These are phyloP conservation scores for Sinonovacula constricta DNA, from an alignment of 1,140 invertebrate genomes.

Conservation along the genomic window DNA sequence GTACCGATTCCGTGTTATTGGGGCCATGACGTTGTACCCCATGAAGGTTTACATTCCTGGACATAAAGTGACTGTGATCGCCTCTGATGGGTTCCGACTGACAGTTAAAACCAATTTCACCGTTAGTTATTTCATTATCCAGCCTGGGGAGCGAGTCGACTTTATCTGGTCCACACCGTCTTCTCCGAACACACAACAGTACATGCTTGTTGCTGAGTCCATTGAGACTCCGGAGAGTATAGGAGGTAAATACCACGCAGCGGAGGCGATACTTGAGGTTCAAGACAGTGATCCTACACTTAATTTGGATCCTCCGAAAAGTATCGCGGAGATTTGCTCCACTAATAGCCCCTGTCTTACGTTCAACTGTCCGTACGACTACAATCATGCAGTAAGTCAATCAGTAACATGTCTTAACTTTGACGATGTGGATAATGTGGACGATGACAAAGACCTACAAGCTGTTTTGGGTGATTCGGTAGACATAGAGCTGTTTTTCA, in stretches of 20 bases:
- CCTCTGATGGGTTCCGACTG: slow-evolving; percentile 88
- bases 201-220: slow-evolving; percentile 83
- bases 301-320: slow-evolving; percentile 20
- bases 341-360: slow-evolving; percentile 17
- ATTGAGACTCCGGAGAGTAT: slow-evolving; percentile 52
- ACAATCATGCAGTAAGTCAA: background rate
- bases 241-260: slow-evolving; percentile 25
- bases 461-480: background rate
- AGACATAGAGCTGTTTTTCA: slow-evolving; percentile 36
- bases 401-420: slow-evolving; percentile 35
- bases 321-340: slow-evolving; percentile 10
- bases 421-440: slow-evolving; percentile 36
- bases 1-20: slow-evolving; percentile 58
- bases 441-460: slow-evolving; percentile 6
- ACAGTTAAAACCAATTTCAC: slow-evolving; percentile 82
- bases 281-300: background rate
- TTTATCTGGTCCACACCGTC: slow-evolving; percentile 85
- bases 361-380: slow-evolving; percentile 59
- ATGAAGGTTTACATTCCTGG: slow-evolving; percentile 84
- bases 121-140: slow-evolving; percentile 37
- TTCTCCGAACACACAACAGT: slow-evolving; percentile 83
- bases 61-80: slow-evolving; percentile 80
- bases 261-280: slow-evolving; percentile 41
- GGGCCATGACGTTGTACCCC: slow-evolving; percentile 46
- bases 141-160: slow-evolving; percentile 88